phyloP scores from a whole-genome alignment of 1,140 invertebrate species.

The fruit fly (Drosophila melanogaster) region Release_6_plus_ISO1_MT NT_033779.5:10696501-10697000 shows the following conservation, averaged over 20 bases:
- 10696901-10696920: not conserved
- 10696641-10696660: not conserved
- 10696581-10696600: not conserved
- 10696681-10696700: not conserved
- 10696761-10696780: not conserved
- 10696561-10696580: not conserved
- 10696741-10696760: not conserved
- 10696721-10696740: conserved; percentile 8
- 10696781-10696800: not conserved
- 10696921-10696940: not conserved
- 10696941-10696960: not conserved
- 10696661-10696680: not conserved
- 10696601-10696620: conserved; percentile 7
- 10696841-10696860: conserved; percentile 8
- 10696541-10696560: not conserved
- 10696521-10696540: not conserved
- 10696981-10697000: not conserved
- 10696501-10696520: not conserved
- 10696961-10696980: not conserved
- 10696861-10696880: not conserved
- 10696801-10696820: not conserved
- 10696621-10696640: not conserved
- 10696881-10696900: not conserved
- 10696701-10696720: not conserved
- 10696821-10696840: not conserved